phyloP scores from a whole-genome alignment of 2,888 invertebrate species.

The Stenodera caucasica region DNA sequence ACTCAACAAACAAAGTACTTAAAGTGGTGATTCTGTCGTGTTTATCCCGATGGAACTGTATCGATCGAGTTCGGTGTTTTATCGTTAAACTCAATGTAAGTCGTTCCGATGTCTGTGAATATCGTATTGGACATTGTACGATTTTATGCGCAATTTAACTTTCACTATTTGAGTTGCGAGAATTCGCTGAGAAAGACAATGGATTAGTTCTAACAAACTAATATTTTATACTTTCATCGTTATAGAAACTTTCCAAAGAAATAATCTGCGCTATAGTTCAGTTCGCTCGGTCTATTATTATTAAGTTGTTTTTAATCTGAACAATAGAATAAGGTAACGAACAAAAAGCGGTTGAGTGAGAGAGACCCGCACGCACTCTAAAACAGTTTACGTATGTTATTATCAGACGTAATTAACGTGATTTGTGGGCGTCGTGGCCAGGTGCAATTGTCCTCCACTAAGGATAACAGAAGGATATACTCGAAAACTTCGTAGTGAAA shows the following conservation, averaged over 20 bases:
- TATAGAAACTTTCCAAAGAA: background rate
- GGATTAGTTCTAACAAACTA: background rate
- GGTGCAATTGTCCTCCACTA: slow-evolving; percentile 46
- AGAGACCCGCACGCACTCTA: slow-evolving; percentile 23
- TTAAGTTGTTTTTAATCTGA: slow-evolving; percentile 10
- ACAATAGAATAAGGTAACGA: slow-evolving; percentile 15
- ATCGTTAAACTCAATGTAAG: slow-evolving; percentile 13
- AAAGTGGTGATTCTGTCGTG: background rate
- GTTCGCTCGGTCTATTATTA: background rate
- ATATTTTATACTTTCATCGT: background rate
- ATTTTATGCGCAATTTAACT: slow-evolving; percentile 23
- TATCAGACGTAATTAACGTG: slow-evolving; percentile 49
- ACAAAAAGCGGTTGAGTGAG: slow-evolving; percentile 23
- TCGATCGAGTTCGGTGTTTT: slow-evolving; percentile 10
- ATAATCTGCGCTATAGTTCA: background rate
- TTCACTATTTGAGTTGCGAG: background rate
- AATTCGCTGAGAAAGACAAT: background rate
- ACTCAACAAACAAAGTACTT: background rate
- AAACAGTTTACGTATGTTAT: slow-evolving; percentile 35
- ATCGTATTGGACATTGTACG: slow-evolving; percentile 10
- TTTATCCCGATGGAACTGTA: background rate
- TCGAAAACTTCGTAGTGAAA: slow-evolving; percentile 35
- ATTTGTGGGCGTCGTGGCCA: slow-evolving; percentile 47
- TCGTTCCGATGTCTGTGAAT: slow-evolving; percentile 10
- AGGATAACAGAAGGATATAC: slow-evolving; percentile 38